Evolutionary conservation across 37 sponge, comb jelly and placozoan species (phyloP).

Genomic region (Crambe crambe): DNA sequence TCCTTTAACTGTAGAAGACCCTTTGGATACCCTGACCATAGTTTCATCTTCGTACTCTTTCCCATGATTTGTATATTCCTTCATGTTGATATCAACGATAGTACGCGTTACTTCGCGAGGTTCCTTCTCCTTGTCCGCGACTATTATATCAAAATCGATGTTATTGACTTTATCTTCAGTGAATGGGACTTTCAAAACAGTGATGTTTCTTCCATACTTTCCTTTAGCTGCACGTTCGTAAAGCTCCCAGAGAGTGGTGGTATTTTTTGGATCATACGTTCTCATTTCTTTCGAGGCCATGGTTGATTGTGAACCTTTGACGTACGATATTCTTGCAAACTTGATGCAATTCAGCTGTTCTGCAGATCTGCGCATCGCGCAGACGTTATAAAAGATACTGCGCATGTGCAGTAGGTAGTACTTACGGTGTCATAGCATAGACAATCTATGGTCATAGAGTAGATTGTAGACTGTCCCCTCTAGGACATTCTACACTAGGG

Average conservation of each 20-base stretch:
- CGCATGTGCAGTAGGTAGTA: no score
- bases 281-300: no score
- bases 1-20: neutral
- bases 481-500: no score
- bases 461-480: no score
- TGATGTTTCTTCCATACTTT: constrained; percentile 8
- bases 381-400: no score
- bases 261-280: neutral
- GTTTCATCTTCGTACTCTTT: neutral
- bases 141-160: neutral
- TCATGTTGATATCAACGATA: constrained; percentile 20
- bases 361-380: no score
- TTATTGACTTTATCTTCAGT: neutral
- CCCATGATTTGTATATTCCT: constrained; percentile 11
- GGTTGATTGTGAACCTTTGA: no score
- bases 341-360: no score
- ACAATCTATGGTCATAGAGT: no score
- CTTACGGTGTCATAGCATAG: no score
- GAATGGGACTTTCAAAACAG: neutral
- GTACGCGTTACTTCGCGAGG: neutral
- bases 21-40: neutral
- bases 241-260: constrained; percentile 4
- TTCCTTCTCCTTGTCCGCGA: neutral
- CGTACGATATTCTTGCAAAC: no score
- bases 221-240: constrained; percentile 1